phyloP scores from a whole-genome alignment of 2,113 vertebrate genomes.

The Podiceps cristatus region DNA sequence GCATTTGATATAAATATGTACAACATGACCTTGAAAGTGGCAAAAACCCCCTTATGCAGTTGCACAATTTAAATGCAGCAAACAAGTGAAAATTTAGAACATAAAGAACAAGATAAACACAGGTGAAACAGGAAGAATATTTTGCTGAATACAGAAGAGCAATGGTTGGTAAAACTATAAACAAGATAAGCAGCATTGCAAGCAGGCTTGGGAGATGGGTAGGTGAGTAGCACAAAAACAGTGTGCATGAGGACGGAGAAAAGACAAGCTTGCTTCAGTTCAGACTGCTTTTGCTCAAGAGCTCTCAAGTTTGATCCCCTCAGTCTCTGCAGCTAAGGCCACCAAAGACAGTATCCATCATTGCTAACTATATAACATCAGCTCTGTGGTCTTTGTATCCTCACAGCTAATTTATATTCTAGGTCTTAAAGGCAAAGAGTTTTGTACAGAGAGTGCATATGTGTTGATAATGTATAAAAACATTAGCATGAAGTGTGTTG shows the following conservation, averaged over 20 bases:
- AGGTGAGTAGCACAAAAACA: not conserved
- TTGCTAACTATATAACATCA: not conserved
- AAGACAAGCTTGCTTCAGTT: not conserved
- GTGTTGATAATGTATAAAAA: not conserved
- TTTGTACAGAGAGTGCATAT: not conserved
- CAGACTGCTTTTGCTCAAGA: not conserved
- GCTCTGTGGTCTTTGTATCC: not conserved
- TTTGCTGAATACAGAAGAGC: not conserved
- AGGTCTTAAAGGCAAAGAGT: not conserved
- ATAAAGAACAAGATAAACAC: not conserved
- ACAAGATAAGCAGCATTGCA: not conserved
- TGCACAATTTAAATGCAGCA: not conserved
- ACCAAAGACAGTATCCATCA: not conserved
- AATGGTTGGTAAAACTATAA: not conserved
- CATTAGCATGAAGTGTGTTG: not conserved
- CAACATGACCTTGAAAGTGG: not conserved
- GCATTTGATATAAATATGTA: not conserved
- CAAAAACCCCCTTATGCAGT: accelerated
- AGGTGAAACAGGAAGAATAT: not conserved
- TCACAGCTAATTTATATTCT: not conserved
- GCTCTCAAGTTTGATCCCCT: not conserved
- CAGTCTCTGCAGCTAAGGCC: not conserved
- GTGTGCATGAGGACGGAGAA: not conserved
- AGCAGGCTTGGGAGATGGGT: not conserved
- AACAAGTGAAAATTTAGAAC: not conserved